These are phyloP conservation scores for Haemorhous mexicanus DNA, from an alignment of 2,113 vertebrate genomes.

Conservation along the genomic window DNA sequence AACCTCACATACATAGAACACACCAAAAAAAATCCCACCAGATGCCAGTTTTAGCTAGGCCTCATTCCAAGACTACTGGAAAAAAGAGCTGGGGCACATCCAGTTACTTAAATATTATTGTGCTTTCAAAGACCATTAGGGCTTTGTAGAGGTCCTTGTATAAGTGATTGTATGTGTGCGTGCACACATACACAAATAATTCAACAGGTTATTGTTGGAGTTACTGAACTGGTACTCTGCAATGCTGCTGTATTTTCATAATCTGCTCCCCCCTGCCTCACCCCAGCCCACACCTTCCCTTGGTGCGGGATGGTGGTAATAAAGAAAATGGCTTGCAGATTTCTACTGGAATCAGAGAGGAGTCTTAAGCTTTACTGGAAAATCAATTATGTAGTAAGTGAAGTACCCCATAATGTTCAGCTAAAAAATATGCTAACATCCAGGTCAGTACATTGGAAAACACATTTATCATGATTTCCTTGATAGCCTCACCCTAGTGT, in stretches of 20 bases:
- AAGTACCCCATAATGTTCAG: slow-evolving; percentile 54
- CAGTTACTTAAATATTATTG: neutral
- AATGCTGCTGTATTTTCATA: slow-evolving; percentile 40
- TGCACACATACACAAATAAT: neutral
- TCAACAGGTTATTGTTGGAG: neutral
- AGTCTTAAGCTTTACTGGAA: slow-evolving; percentile 62
- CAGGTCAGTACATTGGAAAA: slow-evolving; percentile 57
- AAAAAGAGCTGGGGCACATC: neutral
- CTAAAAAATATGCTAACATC: slow-evolving; percentile 66
- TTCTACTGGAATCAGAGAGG: slow-evolving; percentile 36
- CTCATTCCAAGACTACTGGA: neutral
- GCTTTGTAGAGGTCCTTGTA: neutral
- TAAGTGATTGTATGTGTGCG: neutral
- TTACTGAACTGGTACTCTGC: neutral
- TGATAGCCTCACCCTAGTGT: slow-evolving; percentile 3
- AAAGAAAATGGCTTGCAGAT: slow-evolving; percentile 27
- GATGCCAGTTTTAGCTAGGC: neutral
- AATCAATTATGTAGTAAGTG: slow-evolving; percentile 48
- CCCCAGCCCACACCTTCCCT: neutral
- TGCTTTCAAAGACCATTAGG: neutral
- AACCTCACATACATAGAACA: neutral
- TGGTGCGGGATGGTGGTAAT: neutral
- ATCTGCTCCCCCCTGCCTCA: neutral
- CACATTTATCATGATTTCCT: slow-evolving; percentile 60
- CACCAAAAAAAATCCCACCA: neutral